Conservation (phyloP, 1,140 invertebrate genomes). For the Ridgeia piscesae region DNA sequence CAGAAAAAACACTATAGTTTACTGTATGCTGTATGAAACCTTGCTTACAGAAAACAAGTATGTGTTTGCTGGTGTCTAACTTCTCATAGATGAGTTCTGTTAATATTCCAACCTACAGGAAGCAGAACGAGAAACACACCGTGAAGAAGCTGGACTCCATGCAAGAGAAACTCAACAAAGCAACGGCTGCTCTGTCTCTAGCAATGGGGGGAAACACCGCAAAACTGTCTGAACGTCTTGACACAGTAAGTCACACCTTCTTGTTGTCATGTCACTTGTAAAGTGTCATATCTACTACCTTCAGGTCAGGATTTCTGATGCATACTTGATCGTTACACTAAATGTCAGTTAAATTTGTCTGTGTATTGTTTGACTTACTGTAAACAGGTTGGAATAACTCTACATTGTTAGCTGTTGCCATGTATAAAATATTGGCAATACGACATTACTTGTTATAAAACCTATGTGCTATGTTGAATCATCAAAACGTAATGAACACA, state of each 20-base stretch:
- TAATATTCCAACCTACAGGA: slow-evolving; percentile 35
- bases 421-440: background rate
- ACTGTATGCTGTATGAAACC: no score
- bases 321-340: background rate
- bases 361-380: background rate
- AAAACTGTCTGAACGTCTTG: slow-evolving; percentile 37
- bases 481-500: no score
- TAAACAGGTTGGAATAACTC: background rate
- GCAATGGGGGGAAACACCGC: slow-evolving; percentile 49
- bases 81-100: background rate
- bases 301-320: background rate
- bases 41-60: background rate
- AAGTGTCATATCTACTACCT: background rate
- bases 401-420: background rate
- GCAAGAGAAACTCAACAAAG: slow-evolving; percentile 51
- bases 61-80: background rate
- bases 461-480: background rate
- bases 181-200: slow-evolving; percentile 49
- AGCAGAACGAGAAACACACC: slow-evolving; percentile 47
- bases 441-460: background rate
- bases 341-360: background rate
- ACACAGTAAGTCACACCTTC: slow-evolving; percentile 29
- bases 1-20: no score
- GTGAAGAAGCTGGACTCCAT: slow-evolving; percentile 44
- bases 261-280: background rate